Evolutionary conservation across 2,797 vertebrate species (phyloP).

Genomic region (Acipenser transmontanus): DNA sequence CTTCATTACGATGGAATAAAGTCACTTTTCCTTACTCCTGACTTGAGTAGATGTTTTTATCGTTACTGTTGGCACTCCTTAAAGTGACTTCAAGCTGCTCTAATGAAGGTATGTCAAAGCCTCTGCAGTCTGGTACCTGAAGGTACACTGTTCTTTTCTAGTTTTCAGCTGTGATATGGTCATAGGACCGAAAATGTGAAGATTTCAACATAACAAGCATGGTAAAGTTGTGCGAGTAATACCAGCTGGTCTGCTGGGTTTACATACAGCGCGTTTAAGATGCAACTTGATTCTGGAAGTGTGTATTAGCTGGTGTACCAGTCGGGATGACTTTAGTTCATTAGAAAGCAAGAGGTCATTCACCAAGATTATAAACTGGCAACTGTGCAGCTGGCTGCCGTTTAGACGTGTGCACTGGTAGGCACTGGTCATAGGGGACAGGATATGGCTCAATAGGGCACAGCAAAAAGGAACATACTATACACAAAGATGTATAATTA

Average conservation of each 20-base stretch:
- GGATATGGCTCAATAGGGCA: constrained; percentile 14
- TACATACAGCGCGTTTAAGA: constrained; percentile 29
- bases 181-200: no score
- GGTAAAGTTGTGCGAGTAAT: no score
- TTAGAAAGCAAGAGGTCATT: constrained; percentile 30
- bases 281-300: constrained; percentile 47
- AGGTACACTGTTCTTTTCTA: neutral
- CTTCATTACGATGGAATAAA: no score
- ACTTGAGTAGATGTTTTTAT: neutral
- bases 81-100: neutral
- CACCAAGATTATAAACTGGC: constrained; percentile 28
- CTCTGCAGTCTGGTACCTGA: neutral
- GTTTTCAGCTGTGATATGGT: neutral
- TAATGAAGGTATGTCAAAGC: neutral
- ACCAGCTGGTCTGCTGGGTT: constrained; percentile 37
- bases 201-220: no score
- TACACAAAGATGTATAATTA: constrained; percentile 6
- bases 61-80: neutral
- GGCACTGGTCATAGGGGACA: neutral
- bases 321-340: constrained; percentile 24
- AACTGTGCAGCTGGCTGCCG: constrained; percentile 28
- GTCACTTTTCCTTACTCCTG: no score
- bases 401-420: constrained; percentile 4
- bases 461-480: constrained; percentile 10
- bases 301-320: constrained; percentile 6